These are phyloP conservation scores for Drosophila yooni DNA, from an alignment of 2,888 invertebrate species.

Conservation along the genomic window DNA sequence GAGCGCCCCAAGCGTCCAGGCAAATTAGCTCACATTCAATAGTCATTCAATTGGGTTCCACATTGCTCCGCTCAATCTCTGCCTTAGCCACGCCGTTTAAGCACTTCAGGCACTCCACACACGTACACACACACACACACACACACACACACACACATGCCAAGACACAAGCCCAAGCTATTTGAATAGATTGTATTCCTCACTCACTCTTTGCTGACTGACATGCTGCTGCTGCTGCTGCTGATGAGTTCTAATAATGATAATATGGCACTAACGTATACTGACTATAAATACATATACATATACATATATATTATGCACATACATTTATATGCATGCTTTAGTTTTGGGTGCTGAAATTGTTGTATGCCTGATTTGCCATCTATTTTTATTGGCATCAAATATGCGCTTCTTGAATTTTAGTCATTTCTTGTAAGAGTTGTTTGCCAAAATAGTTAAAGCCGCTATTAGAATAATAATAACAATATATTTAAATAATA, in stretches of 20 bases:
- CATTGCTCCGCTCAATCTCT: conserved; percentile 1
- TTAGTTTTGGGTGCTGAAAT: conserved; percentile 8
- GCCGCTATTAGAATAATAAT: not conserved
- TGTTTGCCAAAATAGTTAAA: not conserved
- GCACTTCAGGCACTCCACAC: conserved; percentile 36
- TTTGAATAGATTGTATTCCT: conserved; percentile 36
- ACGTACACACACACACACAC: conserved; percentile 1
- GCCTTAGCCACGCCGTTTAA: conserved; percentile 4
- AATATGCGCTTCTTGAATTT: conserved; percentile 5
- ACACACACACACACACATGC: conserved; percentile 7
- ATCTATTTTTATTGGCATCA: conserved; percentile 31
- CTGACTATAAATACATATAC: conserved; percentile 47
- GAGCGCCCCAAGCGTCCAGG: conserved; percentile 15
- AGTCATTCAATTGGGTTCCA: conserved; percentile 1
- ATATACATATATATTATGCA: conserved; percentile 33
- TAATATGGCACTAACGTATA: conserved; percentile 61
- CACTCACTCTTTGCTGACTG: not conserved
- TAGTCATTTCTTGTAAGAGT: not conserved
- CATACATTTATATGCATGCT: conserved; percentile 20
- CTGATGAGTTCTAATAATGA: conserved; percentile 75
- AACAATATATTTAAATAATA: not conserved
- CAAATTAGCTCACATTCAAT: conserved; percentile 62
- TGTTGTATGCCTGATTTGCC: conserved; percentile 26
- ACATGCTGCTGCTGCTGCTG: conserved; percentile 42
- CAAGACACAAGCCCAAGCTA: conserved; percentile 3